A percentile compares a stretch with the other conserved stretches of the same genome.
These are phyloP conservation scores for Plutella xylostella DNA, from an alignment of 2,888 invertebrate genomes.

Conservation along the genomic window DNA sequence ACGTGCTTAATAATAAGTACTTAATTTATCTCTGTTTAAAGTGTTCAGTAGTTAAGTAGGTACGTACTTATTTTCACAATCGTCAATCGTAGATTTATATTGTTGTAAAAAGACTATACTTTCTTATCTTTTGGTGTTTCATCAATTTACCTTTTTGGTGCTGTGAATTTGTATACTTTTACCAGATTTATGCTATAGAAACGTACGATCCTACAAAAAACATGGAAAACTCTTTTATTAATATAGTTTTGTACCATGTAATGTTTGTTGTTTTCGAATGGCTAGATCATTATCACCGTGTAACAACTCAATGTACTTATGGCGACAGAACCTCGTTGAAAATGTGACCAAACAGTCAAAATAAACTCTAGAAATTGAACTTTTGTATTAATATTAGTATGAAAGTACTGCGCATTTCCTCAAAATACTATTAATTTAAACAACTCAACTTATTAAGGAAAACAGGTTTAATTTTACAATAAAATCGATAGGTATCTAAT, in stretches of 20 bases:
- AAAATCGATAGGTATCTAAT: too few relatives aligned
- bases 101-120: background rate
- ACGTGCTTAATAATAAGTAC: background rate
- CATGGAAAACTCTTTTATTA: too few relatives aligned
- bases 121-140: background rate
- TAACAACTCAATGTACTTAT: conserved; percentile 2
- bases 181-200: background rate
- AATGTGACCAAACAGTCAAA: conserved; percentile 4
- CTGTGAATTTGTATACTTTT: background rate
- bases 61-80: background rate
- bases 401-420: too few relatives aligned
- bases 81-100: too few relatives aligned
- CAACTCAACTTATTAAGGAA: too few relatives aligned
- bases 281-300: background rate
- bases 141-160: background rate
- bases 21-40: conserved; percentile 1
- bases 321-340: background rate
- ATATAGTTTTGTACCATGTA: too few relatives aligned
- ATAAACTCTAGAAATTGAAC: background rate
- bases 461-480: too few relatives aligned
- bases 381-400: too few relatives aligned
- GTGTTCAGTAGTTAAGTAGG: too few relatives aligned
- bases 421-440: too few relatives aligned
- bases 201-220: too few relatives aligned
- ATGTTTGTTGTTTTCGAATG: background rate